Conservation (phyloP, 2,888 invertebrate species). For the Leucophora obtusa region DNA sequence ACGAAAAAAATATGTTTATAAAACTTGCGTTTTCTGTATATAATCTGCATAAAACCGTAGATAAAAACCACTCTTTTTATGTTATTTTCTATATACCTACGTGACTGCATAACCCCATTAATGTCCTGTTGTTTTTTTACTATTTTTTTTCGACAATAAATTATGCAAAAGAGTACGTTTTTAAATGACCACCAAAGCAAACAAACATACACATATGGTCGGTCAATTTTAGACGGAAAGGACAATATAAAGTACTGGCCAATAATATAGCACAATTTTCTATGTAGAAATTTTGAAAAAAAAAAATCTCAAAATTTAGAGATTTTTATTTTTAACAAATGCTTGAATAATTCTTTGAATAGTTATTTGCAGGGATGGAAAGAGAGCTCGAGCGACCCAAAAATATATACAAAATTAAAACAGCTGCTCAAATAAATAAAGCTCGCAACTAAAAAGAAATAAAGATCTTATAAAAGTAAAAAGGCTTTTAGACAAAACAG, state of each 20-base stretch:
- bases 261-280: too few species aligned
- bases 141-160: conserved; percentile 37
- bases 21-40: conserved; percentile 59
- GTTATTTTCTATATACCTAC: conserved; percentile 26
- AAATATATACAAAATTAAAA: too few species aligned
- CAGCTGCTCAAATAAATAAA: too few species aligned
- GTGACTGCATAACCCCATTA: conserved; percentile 51
- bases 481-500: too few species aligned
- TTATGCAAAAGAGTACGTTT: conserved; percentile 52
- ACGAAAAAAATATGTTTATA: conserved; percentile 19
- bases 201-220: conserved; percentile 30
- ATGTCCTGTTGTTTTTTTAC: conserved; percentile 15
- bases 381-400: too few species aligned
- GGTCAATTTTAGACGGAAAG: conserved; percentile 1
- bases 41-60: conserved; percentile 36
- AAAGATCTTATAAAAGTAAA: too few species aligned
- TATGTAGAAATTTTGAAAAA: too few species aligned
- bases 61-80: conserved; percentile 36
- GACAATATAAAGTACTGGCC: not conserved
- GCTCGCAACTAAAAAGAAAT: too few species aligned
- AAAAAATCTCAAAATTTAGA: too few species aligned
- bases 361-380: too few species aligned
- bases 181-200: conserved; percentile 57
- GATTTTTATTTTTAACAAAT: too few species aligned
- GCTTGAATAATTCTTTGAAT: too few species aligned